phyloP scores from a whole-genome alignment of 2,888 invertebrate genomes.

The Caenorhabditis becei region DNA sequence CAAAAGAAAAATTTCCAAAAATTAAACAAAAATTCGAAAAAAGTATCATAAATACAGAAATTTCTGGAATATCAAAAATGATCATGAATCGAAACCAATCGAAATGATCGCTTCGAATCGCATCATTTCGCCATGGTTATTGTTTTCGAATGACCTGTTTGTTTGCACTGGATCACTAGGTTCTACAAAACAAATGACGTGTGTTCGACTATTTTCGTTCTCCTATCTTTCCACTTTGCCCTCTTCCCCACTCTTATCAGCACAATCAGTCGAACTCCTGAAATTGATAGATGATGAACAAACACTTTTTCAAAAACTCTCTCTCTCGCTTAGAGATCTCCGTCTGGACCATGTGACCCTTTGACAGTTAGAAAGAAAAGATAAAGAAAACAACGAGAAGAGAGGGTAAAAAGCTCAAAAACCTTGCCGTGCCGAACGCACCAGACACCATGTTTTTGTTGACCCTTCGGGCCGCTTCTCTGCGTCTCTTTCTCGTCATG shows the following conservation, averaged over 20 bases:
- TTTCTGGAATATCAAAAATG: too few species aligned
- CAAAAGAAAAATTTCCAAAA: not conserved
- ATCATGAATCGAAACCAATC: too few species aligned
- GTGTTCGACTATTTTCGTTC: not conserved
- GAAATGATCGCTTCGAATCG: too few species aligned
- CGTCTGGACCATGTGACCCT: not conserved
- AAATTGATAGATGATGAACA: not conserved
- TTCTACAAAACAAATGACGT: slow-evolving; percentile 6
- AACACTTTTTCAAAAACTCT: not conserved
- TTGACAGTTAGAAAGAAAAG: slow-evolving; percentile 17
- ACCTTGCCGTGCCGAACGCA: slow-evolving; percentile 36
- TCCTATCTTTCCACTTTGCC: not conserved
- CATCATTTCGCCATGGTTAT: too few species aligned
- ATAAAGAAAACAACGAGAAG: slow-evolving; percentile 16
- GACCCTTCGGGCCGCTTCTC: slow-evolving; percentile 12
- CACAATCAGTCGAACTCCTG: not conserved
- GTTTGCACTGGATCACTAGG: not conserved
- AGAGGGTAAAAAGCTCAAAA: slow-evolving; percentile 28
- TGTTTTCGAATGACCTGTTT: not conserved
- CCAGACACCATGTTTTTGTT: slow-evolving; percentile 52
- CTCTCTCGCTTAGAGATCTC: slow-evolving; percentile 1
- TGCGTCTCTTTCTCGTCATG: slow-evolving; percentile 42
- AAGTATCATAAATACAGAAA: too few species aligned
- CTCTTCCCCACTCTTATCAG: not conserved
- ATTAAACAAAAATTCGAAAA: too few species aligned